Conservation (phyloP, 2,797 vertebrate species). For the Apogon hyalosoma region DNA sequence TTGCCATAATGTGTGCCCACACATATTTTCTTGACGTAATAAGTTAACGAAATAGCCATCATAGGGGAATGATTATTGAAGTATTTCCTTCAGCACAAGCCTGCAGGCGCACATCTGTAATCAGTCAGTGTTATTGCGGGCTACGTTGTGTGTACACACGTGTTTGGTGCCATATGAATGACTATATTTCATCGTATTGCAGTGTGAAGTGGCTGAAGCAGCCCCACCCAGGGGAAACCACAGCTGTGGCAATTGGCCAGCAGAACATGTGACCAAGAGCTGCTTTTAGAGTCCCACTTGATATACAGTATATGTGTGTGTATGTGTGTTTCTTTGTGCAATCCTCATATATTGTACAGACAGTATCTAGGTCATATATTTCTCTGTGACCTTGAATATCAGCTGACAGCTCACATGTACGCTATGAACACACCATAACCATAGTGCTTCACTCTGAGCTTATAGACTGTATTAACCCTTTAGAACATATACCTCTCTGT, state of each 20-base stretch:
- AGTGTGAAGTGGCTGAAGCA: constrained; percentile 35
- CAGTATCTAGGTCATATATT: constrained; percentile 36
- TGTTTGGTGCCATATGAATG: constrained; percentile 48
- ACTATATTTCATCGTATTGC: constrained; percentile 45
- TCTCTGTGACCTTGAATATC: constrained; percentile 50
- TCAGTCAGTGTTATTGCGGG: constrained; percentile 57
- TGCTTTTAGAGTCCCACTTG: constrained; percentile 29
- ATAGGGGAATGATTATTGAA: constrained; percentile 60
- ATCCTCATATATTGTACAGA: constrained; percentile 28
- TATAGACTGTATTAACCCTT: constrained; percentile 14
- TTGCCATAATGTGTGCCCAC: constrained; percentile 24
- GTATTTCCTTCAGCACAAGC: constrained; percentile 32
- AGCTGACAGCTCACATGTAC: constrained; percentile 32
- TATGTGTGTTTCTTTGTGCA: background rate
- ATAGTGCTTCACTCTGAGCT: background rate
- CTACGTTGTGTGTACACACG: constrained; percentile 26
- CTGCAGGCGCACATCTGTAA: constrained; percentile 42
- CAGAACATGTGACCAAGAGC: constrained; percentile 15
- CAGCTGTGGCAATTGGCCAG: constrained; percentile 29
- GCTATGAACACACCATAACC: background rate
- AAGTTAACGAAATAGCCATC: constrained; percentile 53
- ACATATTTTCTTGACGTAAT: constrained; percentile 52
- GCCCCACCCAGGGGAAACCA: constrained; percentile 28
- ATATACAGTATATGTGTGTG: background rate
- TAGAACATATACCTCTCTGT: background rate